Evolutionary conservation across 2,888 invertebrate genomes (phyloP), one percentile per base, ranked within the genome.

Genomic region (Athripsodes cinereus): DNA sequence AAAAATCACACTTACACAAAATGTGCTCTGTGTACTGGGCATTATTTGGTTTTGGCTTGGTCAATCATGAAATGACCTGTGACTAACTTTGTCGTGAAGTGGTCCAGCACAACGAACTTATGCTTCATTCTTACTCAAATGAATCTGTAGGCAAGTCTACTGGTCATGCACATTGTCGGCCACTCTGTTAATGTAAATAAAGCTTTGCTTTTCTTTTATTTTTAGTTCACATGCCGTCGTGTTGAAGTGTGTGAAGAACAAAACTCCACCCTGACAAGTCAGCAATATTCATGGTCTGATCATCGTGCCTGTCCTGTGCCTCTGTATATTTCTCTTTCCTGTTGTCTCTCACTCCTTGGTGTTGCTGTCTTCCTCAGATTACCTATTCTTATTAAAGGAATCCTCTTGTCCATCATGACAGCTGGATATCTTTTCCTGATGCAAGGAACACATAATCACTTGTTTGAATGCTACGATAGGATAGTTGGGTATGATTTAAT

Each of bases 251-350:
- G 63, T 21, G 58, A 53, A 16, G 63, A 63, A 31, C 47, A 35
- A 20, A 63, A 63, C 44, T 67, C 71, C 34, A 69, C 68, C 1
- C 72, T 70, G 2, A 66, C 71, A 0, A 70, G 74, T 0, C 71
- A 73, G 0, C 70, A 70, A 0, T 62, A 78, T 0, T 78, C 78
- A 74, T 74, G 75, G 35, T 72, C 72, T 50, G 85, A 88, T 62
- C 92, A 93, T 70, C 79, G 91, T 52, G 86, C 86, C 18, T 92
- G 92, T 67, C 89, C 90, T 0, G 75, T 93, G 56, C 95, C 95
- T 0, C 86, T 93, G 59, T 96, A 95, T 73, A 88, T 94, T 46
- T 87, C 91, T 3, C 74, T 94, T 13, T 91, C 91, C 11, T 92
- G 92, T 67, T 84, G 92, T 55, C 80, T 95, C 65, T 89, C 90